Evolutionary conservation across 2,797 vertebrate genomes (phyloP), one percentile per base, ranked within the genome.

Genomic region (Acomys russatus): DNA sequence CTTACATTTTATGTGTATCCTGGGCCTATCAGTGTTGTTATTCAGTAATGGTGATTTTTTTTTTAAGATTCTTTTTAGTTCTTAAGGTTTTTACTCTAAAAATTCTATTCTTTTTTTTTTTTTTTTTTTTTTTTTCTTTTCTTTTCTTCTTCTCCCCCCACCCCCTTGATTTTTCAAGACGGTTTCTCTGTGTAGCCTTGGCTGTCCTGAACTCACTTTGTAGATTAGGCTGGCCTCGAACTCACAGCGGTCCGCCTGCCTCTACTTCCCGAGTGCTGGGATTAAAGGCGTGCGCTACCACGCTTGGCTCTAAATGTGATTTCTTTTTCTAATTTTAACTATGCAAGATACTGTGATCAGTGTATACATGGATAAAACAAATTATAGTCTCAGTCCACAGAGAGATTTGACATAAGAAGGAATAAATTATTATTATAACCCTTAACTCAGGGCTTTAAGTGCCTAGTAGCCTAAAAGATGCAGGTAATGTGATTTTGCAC

Each of bases 371-470:
- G 10, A 88, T 90, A 83, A 94, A 95, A 90, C 25, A 95, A 9
- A 79, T 87, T 44, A 6, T 80, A 35, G 33, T 84, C 64, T 89
- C 6, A 33, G 54, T 95, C 38, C 8, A 25, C 63, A 84, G 30
- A 89, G n/a, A 94, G 56, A 18, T 93, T 96, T 63, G 12, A 12
- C 80, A n/a, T 38, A 76, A 28, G 88, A 51, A 96, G 3, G 68
- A 94, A 92, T 96, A 92, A 96, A 95, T 87, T 95, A 94, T 82
- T 94, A 92, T 49, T 77, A 73, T 35, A 88, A 15, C 18, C 59
- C 25, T 95, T 95, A 70, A 79, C 86, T 64, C 54, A 92, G 71
- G 17, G 23, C 94, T 95, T 35, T 76, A 92, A 88, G 5, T 93
- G 20, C 23, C 61, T n/a, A 44, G n/a, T 93, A 76, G 59, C 61